Base-by-base conservation (phyloP, 92 coral and sea anemone species). In the Siderastrea siderea region DNA sequence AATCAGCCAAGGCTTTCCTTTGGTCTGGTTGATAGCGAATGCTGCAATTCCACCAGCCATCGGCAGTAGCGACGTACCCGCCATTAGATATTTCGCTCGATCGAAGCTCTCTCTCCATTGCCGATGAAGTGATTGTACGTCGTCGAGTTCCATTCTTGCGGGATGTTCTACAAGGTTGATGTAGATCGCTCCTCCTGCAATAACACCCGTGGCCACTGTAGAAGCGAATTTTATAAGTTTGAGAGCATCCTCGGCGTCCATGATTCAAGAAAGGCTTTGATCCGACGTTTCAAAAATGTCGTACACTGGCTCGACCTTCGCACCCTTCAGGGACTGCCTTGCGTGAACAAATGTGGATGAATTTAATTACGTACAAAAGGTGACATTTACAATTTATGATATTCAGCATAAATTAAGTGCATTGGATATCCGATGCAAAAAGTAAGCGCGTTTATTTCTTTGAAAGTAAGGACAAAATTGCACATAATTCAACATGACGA, bases 141-240 rank as follows among this genome's bases (percentile, higher is more conserved):
- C 93, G 7, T 90, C 81, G 59, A 93, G 84, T 48, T 72, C 73
- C 96, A 93, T 93, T 48, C 96, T 87, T 4, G 96, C 93, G 0
- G 96, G 96, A 75, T 93, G 96, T 62, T 93, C 96, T 5, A 79
- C 83, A 15, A 93, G 74, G 49, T 81, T 81, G 68, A 93, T 93
- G 83, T 93, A 93, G 6, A 90, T 53, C 2, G 96, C 96, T 4
- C 86, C 69, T 1, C 96, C 96, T 4, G 94, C 96, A 47, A 93
- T 62, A 3, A 93, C 54, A 13, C 96, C 96, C 38, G 91, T 75
- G 67, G 89, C 84, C 0, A 91, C 89, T 3, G 96, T 87, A 15
- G 91, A 89, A 10, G 82, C 68, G 92, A 90, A 90, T 82, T 83
- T 90, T 46, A 93, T 47, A 7, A 89, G 80, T 59, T 77, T 77